Conservation (phyloP, 2,888 invertebrate species). For the Eilema caniola region DNA sequence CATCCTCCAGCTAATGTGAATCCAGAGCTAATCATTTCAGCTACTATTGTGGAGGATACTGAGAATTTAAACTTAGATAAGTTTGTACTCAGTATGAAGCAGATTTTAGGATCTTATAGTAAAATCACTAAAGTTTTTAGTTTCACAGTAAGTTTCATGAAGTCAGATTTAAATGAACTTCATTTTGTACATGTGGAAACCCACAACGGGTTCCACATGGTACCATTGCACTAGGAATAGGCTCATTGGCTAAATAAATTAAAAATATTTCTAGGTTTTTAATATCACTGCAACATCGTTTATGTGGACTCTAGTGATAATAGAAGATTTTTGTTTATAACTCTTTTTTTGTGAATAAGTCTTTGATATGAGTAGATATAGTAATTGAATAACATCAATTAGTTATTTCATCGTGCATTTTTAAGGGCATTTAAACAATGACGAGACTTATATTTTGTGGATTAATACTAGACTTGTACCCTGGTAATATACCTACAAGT, state of each 20-base stretch:
- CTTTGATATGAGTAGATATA: neutral
- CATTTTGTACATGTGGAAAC: too few relatives aligned
- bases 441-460: too few relatives aligned
- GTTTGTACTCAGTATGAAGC: conserved; percentile 46
- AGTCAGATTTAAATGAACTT: too few relatives aligned
- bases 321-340: conserved; percentile 52
- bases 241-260: neutral
- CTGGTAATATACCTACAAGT: too few relatives aligned
- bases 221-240: too few relatives aligned
- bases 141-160: conserved; percentile 50
- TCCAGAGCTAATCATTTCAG: conserved; percentile 18
- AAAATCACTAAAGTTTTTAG: conserved; percentile 48
- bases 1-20: neutral
- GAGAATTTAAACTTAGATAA: conserved; percentile 22
- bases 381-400: neutral
- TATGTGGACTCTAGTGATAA: conserved; percentile 54
- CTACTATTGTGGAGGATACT: neutral
- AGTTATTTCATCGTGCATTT: too few relatives aligned
- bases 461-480: too few relatives aligned
- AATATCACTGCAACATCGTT: conserved; percentile 47
- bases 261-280: conserved; percentile 50
- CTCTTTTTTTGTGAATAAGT: too few relatives aligned
- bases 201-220: neutral
- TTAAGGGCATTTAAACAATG: too few relatives aligned
- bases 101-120: conserved; percentile 52